phyloP scores from a whole-genome alignment of 1,140 invertebrate genomes.

The Oryctes rhinoceros region DNA sequence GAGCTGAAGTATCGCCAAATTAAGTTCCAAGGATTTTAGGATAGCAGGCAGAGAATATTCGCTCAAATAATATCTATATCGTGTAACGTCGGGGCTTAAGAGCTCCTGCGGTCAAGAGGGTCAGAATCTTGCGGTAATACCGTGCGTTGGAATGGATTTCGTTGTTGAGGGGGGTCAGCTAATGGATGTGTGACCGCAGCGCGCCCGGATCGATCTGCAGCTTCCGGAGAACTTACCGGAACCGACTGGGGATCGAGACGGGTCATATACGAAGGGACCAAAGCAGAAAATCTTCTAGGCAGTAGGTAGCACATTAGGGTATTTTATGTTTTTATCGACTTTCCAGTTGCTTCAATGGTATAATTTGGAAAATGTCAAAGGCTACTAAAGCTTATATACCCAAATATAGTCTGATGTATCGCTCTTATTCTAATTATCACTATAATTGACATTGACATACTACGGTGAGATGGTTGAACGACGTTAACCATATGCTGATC shows the following conservation, averaged over 20 bases:
- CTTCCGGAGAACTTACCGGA: slow-evolving; percentile 36
- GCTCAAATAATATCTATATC: slow-evolving; percentile 17
- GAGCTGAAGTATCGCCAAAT: slow-evolving; percentile 7
- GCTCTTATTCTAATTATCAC: no score
- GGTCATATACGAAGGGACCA: background rate
- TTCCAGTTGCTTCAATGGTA: no score
- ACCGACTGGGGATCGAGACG: background rate
- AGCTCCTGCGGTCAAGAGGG: slow-evolving; percentile 36
- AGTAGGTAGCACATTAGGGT: no score
- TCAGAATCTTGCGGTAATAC: slow-evolving; percentile 38
- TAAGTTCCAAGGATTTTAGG: slow-evolving; percentile 26
- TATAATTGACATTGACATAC: no score
- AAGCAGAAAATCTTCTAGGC: background rate
- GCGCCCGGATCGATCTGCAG: slow-evolving; percentile 38
- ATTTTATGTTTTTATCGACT: no score
- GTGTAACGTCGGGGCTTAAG: slow-evolving; percentile 24
- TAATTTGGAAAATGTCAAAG: no score
- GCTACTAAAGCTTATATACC: no score
- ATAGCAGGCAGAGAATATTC: background rate
- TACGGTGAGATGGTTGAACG: no score
- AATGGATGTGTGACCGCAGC: slow-evolving; percentile 46
- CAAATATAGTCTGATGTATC: no score
- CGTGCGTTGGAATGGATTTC: slow-evolving; percentile 37
- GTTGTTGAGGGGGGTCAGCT: slow-evolving; percentile 41
- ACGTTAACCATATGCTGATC: no score